Percentiles rank a stretch among this genome's conserved stretches.
phyloP scores from a whole-genome alignment of 2,888 invertebrate genomes.

The Epinotia demarniana region DNA sequence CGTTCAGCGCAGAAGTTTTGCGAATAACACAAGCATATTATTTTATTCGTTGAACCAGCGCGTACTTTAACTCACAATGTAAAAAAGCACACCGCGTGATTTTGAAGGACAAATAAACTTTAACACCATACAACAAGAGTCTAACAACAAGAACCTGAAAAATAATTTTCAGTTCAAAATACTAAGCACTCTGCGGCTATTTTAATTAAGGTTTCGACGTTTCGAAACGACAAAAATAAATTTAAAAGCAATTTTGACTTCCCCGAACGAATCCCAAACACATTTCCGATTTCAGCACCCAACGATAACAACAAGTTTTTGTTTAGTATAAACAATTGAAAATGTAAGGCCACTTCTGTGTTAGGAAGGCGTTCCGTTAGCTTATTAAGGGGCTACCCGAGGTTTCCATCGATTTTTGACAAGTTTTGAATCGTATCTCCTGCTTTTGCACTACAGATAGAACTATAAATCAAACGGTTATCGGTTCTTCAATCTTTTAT shows the following conservation, averaged over 20 bases:
- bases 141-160: not conserved
- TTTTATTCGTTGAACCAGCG: conserved; percentile 18
- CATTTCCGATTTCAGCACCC: conserved; percentile 1
- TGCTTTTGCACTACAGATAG: too few relatives aligned
- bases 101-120: not conserved
- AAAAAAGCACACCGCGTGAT: not conserved
- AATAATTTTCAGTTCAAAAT: conserved; percentile 9
- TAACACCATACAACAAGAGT: not conserved
- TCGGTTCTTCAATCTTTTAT: too few relatives aligned
- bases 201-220: conserved; percentile 2
- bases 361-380: too few relatives aligned
- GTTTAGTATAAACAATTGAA: conserved; percentile 1
- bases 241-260: conserved; percentile 20
- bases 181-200: conserved; percentile 1
- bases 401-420: too few relatives aligned
- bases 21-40: conserved; percentile 33
- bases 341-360: not conserved
- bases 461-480: too few relatives aligned
- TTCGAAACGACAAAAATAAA: not conserved
- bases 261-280: not conserved
- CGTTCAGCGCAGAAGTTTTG: conserved; percentile 10
- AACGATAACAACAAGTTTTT: not conserved
- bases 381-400: too few relatives aligned
- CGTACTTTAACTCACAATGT: not conserved
- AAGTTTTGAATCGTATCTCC: too few relatives aligned